Evolutionary conservation across 2,797 vertebrate species (phyloP).

Genomic region (Corythornis leucogaster): DNA sequence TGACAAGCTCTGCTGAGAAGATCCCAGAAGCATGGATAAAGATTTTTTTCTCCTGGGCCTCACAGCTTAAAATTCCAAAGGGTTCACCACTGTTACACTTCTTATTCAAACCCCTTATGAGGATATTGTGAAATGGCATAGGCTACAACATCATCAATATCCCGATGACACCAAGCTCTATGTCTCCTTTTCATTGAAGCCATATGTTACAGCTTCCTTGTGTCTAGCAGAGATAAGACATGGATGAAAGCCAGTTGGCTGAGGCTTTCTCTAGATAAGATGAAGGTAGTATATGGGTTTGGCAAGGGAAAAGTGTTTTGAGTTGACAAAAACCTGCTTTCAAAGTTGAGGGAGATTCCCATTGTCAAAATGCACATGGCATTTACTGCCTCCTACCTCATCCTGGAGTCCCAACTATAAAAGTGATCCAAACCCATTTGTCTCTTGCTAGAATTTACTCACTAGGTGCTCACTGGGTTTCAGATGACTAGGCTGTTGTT

Average conservation of each 20-base stretch:
- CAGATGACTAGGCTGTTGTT: not conserved
- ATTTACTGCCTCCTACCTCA: not conserved
- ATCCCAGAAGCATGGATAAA: not conserved
- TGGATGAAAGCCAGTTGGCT: conserved; percentile 66
- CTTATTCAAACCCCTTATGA: conserved; percentile 46
- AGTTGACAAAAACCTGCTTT: conserved; percentile 52
- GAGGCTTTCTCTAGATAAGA: conserved; percentile 55
- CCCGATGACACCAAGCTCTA: conserved; percentile 63
- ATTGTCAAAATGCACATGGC: not conserved
- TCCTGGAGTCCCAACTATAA: not conserved
- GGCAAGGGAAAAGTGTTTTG: conserved; percentile 29
- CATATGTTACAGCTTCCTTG: conserved; percentile 59
- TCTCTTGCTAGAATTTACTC: not conserved
- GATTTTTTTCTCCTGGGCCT: not conserved
- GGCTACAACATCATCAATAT: conserved; percentile 65
- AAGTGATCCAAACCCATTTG: not conserved
- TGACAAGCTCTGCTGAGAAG: conserved; percentile 48
- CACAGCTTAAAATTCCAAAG: not conserved
- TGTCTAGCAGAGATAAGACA: conserved; percentile 68
- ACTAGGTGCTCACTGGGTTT: not conserved
- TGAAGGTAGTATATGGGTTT: conserved; percentile 49
- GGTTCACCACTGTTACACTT: conserved; percentile 20
- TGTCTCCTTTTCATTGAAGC: conserved; percentile 58
- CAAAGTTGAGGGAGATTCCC: conserved; percentile 40
- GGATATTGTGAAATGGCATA: conserved; percentile 49